phyloP scores from a whole-genome alignment of 2,113 vertebrate species.

The Callionymus lyra region DNA sequence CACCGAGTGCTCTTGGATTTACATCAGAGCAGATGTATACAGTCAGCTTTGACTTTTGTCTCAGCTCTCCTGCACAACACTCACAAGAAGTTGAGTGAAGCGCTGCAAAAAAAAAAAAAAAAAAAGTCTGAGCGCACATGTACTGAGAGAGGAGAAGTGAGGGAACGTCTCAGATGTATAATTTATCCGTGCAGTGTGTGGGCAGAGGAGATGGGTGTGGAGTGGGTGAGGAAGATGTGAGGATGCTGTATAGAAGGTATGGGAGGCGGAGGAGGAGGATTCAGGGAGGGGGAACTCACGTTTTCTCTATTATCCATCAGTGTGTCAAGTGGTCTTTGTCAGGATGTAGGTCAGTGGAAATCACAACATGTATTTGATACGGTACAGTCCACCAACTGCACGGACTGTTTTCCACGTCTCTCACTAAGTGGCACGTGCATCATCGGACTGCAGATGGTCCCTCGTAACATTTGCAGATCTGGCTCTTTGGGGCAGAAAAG shows the following conservation, averaged over 20 bases:
- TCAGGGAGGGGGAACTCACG: conserved; percentile 2
- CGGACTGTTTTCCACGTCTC: neutral
- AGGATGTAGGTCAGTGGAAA: conserved; percentile 6
- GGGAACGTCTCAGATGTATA: conserved; percentile 53
- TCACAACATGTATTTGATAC: neutral
- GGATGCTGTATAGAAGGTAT: too few relatives aligned
- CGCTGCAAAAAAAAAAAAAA: neutral
- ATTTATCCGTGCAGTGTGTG: conserved; percentile 45
- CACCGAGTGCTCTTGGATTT: conserved; percentile 16
- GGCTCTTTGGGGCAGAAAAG: conserved; percentile 20
- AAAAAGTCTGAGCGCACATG: conserved; percentile 13
- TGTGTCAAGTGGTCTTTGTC: conserved; percentile 8
- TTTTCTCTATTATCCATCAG: conserved; percentile 19
- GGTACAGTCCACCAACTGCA: too few relatives aligned
- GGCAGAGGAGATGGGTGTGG: conserved; percentile 28
- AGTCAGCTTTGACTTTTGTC: conserved; percentile 2
- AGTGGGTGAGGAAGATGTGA: conserved; percentile 8
- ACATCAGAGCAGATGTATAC: too few relatives aligned
- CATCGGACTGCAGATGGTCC: conserved; percentile 30
- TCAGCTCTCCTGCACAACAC: neutral
- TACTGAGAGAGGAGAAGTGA: conserved; percentile 10
- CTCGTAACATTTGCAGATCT: conserved; percentile 23
- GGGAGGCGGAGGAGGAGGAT: too few relatives aligned
- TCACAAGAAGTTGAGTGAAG: too few relatives aligned
- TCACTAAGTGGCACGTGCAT: conserved; percentile 4